A percentile compares a stretch with the other conserved stretches of the same genome.
phyloP scores from a whole-genome alignment of 2,113 vertebrate species.

The Cavia aperea region DNA sequence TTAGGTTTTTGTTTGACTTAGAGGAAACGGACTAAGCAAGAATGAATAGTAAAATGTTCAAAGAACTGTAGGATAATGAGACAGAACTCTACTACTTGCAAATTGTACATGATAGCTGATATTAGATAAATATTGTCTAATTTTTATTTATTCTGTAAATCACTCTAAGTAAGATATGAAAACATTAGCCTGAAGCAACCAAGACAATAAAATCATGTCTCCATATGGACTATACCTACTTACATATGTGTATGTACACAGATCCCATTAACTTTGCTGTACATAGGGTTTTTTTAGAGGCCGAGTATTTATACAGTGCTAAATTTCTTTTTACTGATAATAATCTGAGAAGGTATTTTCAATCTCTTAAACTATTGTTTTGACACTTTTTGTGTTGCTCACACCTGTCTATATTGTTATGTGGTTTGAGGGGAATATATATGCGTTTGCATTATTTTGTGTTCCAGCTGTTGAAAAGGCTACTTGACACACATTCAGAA shows the following conservation, averaged over 20 bases:
- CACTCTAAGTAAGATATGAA: neutral
- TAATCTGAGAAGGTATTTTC: neutral
- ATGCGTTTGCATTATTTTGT: neutral
- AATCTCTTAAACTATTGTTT: neutral
- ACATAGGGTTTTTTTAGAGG: neutral
- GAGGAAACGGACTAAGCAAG: neutral
- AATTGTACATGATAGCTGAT: neutral
- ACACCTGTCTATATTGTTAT: neutral
- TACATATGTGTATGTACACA: neutral
- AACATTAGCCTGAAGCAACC: neutral
- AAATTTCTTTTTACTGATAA: neutral
- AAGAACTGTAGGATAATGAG: neutral
- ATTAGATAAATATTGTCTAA: neutral
- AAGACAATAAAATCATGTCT: neutral
- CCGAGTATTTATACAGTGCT: neutral
- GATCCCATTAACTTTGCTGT: neutral
- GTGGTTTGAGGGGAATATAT: neutral
- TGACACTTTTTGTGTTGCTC: neutral
- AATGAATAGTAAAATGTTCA: neutral
- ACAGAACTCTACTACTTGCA: neutral
- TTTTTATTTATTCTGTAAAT: neutral
- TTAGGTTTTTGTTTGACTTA: neutral
- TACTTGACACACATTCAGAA: neutral
- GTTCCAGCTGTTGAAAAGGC: neutral
- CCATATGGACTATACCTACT: neutral